Conservation (phyloP, 2,888 invertebrate species). For the Lasioglossum vierecki region DNA sequence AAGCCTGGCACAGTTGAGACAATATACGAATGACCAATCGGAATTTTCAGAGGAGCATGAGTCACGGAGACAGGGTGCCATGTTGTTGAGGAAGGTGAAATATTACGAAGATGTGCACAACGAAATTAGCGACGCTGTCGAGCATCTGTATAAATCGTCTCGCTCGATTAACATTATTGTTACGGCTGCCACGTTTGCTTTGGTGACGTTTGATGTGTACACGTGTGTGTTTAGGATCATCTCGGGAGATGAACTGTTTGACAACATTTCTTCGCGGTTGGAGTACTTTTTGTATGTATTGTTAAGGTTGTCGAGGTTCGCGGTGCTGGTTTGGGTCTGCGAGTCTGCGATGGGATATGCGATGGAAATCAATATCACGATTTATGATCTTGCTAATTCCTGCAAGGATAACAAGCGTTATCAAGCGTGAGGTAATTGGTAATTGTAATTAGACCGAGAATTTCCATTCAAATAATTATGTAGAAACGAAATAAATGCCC, state of each 20-base stretch:
- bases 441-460: too few relatives aligned
- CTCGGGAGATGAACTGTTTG: neutral
- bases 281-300: neutral
- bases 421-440: neutral
- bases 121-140: neutral
- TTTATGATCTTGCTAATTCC: neutral
- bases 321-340: neutral
- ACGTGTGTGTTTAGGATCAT: accelerated
- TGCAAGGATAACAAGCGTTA: neutral
- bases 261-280: neutral
- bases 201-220: neutral
- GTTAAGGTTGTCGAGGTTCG: neutral
- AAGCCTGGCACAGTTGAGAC: neutral
- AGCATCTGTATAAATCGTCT: neutral
- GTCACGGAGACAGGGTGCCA: neutral
- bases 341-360: neutral
- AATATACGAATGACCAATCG: neutral
- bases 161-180: neutral
- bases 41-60: neutral
- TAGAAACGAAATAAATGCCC: too few relatives aligned
- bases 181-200: neutral
- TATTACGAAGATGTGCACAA: neutral
- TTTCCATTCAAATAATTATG: too few relatives aligned
- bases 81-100: neutral
- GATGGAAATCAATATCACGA: neutral